phyloP scores from a whole-genome alignment of 2,113 vertebrate genomes.

The Embiotoca jacksoni region DNA sequence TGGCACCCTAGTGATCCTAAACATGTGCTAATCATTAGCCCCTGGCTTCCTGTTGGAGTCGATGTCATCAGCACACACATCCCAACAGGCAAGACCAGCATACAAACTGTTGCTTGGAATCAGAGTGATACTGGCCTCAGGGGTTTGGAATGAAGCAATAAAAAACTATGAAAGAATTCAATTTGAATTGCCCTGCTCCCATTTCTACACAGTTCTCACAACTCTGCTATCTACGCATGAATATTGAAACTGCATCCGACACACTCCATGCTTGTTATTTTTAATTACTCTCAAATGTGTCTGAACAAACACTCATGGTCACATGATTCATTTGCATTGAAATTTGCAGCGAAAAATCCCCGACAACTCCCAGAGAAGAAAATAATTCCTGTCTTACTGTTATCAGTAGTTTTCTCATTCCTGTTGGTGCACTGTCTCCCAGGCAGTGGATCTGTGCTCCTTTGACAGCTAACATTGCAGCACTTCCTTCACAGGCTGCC shows the following conservation, averaged over 20 bases:
- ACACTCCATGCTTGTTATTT: conserved; percentile 19
- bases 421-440: conserved; percentile 46
- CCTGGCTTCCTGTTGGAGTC: conserved; percentile 82
- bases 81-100: conserved; percentile 63
- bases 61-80: conserved; percentile 79
- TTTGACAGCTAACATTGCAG: conserved; percentile 53
- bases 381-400: conserved; percentile 30
- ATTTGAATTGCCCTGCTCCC: conserved; percentile 37
- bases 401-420: conserved; percentile 58
- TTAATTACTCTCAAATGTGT: conserved; percentile 36
- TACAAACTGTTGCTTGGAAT: conserved; percentile 68
- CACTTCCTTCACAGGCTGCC: conserved; percentile 52
- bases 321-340: conserved; percentile 30
- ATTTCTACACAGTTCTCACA: conserved; percentile 26
- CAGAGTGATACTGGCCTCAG: conserved; percentile 46
- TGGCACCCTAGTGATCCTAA: conserved; percentile 74
- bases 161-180: conserved; percentile 63
- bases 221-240: conserved; percentile 18
- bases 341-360: conserved; percentile 33
- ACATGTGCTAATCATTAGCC: conserved; percentile 85
- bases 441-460: conserved; percentile 24
- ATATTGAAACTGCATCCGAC: conserved; percentile 28
- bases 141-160: conserved; percentile 67
- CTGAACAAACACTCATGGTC: conserved; percentile 16
- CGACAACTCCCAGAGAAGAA: conserved; percentile 18